phyloP scores from a whole-genome alignment of 92 coral and sea anemone species.

The Montipora capitata region DNA sequence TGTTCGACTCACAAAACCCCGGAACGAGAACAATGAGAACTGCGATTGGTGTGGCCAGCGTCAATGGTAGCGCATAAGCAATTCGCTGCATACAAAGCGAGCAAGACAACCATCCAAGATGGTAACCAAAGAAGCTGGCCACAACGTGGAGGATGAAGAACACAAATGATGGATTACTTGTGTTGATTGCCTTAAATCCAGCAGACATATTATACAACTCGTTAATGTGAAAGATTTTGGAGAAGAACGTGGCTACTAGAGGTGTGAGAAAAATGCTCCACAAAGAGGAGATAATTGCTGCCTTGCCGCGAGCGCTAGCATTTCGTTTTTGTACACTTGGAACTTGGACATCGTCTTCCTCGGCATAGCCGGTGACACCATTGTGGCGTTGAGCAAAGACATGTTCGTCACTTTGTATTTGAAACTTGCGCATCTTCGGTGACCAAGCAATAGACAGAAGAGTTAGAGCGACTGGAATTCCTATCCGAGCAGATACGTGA shows the following conservation, averaged over 20 bases:
- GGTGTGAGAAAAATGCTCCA: constrained; percentile 45
- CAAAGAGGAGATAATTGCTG: constrained; percentile 18
- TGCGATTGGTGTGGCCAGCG: constrained; percentile 69
- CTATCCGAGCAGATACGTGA: constrained; percentile 19
- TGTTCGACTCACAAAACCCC: constrained; percentile 47
- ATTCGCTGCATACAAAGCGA: constrained; percentile 73
- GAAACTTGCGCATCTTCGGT: constrained; percentile 69
- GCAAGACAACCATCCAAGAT: constrained; percentile 72
- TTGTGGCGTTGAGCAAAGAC: background rate
- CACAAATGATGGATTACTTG: constrained; percentile 55
- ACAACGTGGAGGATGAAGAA: constrained; percentile 57
- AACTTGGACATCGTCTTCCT: background rate
- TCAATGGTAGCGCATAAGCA: constrained; percentile 74
- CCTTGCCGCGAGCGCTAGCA: constrained; percentile 16
- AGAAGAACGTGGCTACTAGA: background rate
- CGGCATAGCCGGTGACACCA: background rate
- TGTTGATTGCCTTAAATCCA: constrained; percentile 67
- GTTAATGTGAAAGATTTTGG: background rate
- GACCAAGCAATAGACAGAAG: constrained; percentile 74
- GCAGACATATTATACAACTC: constrained; percentile 16
- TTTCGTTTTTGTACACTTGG: background rate
- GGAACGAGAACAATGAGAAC: constrained; percentile 37
- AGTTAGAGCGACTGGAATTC: constrained; percentile 38
- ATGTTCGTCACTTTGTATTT: constrained; percentile 44
- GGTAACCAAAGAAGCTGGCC: constrained; percentile 64